phyloP scores from a whole-genome alignment of 2,113 vertebrate genomes.

The Mellivora capensis region DNA sequence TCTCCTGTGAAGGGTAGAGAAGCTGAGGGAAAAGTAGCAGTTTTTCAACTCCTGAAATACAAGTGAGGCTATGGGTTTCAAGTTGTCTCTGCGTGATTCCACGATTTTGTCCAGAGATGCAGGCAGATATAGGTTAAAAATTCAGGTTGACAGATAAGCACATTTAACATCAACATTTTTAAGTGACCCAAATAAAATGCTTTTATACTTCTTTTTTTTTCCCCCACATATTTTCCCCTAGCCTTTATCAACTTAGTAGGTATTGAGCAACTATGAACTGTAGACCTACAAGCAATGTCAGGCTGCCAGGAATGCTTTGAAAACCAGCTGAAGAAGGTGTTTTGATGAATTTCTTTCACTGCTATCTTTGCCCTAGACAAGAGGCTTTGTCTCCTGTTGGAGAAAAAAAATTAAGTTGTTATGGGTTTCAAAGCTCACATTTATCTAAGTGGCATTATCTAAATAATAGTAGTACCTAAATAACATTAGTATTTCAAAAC shows the following conservation, averaged over 20 bases:
- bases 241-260: not conserved
- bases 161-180: not conserved
- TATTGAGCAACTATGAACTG: not conserved
- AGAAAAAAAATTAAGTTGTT: not conserved
- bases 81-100: not conserved
- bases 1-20: not conserved
- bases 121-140: not conserved
- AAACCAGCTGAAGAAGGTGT: not conserved
- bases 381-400: not conserved
- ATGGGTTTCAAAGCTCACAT: not conserved
- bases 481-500: not conserved
- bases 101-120: not conserved
- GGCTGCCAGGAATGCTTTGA: not conserved
- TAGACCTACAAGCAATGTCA: not conserved
- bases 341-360: not conserved
- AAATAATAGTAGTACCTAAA: not conserved
- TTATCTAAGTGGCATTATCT: not conserved
- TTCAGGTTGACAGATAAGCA: not conserved
- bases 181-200: not conserved
- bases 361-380: not conserved
- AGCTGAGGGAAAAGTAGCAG: not conserved
- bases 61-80: not conserved
- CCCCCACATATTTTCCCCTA: not conserved
- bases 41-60: not conserved
- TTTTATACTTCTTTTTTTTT: not conserved